Base-by-base conservation (phyloP, 2,113 vertebrate genomes). In the Laterallus jamaicensis region DNA sequence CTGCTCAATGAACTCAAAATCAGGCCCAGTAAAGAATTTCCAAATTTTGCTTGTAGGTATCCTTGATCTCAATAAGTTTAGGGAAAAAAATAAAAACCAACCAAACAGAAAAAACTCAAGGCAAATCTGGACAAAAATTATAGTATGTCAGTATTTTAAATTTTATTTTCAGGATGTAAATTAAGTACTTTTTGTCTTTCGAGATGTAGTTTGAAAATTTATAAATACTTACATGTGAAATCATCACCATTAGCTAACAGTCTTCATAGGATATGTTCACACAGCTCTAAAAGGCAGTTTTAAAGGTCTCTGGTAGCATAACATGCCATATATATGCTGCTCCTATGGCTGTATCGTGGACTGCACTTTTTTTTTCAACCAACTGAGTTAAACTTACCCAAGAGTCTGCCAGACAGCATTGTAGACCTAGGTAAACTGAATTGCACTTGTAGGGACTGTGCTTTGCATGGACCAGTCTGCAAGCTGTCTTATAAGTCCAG, bases 1-100 rank as follows among this genome's bases (percentile, higher is more conserved):
- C 92, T 95, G 86, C 90, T 95, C 86, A 93, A 92, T 95, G 80
- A 93, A 96, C 86, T 94, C 62, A 92, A 91, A 89, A 91, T 76
- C 66, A 87, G 58, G 17, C 77, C 55, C 31, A 52, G 75, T n/a
- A 84, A 75, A 25, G 42, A 90, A 86, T 78, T 92, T 82, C 58
- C 85, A 78, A 54, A 69, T 87, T 93, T 76, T 92, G 20, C 28
- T 87, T 73, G 10, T 39, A 32, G 32, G 20, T 64, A 39, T 70
- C 35, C 44, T 7, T 82, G 64, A 64, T 42, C 35, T 88, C 68
- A 79, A 15, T 25, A 67, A 81, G 54, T 28, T 85, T 24, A 77
- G n/a, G 74, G 7, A 19, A 39, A 55, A 86, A 63, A 19, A 2
- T 1, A 29, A 77, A 11, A 26, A 82, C 39, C 19, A 83, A 82